phyloP scores from a whole-genome alignment of 2,888 invertebrate genomes.

The Ichneumoninae sp. region DNA sequence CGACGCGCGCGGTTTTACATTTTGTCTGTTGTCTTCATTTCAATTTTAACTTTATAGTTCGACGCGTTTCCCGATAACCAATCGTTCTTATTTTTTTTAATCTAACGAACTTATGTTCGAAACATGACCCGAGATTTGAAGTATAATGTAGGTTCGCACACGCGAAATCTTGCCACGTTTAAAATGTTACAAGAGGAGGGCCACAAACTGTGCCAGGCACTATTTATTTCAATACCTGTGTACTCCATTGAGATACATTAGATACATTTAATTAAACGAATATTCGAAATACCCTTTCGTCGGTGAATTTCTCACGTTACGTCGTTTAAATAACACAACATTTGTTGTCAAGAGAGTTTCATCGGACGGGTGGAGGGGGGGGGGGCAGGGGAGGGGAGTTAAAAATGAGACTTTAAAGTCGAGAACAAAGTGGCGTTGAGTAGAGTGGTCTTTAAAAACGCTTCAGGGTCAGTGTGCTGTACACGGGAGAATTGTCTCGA shows the following conservation, averaged over 20 bases:
- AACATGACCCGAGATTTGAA: constrained; percentile 39
- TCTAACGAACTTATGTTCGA: constrained; percentile 38
- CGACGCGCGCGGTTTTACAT: constrained; percentile 58
- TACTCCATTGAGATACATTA: constrained; percentile 78
- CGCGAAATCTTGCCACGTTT: constrained; percentile 49
- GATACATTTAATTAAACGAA: constrained; percentile 74
- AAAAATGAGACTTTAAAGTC: constrained; percentile 24
- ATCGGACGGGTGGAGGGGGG: neutral
- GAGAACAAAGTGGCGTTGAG: constrained; percentile 37
- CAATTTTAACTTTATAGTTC: constrained; percentile 1
- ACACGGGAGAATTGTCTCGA: constrained; percentile 25
- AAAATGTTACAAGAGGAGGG: constrained; percentile 80
- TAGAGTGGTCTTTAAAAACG: constrained; percentile 18
- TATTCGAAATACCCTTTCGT: constrained; percentile 63
- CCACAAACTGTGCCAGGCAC: constrained; percentile 84
- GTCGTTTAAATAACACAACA: constrained; percentile 65
- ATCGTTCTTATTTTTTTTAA: constrained; percentile 14
- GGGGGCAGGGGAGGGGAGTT: neutral
- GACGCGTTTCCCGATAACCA: constrained; percentile 29
- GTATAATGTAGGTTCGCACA: constrained; percentile 26
- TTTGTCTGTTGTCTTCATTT: constrained; percentile 31
- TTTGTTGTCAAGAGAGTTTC: constrained; percentile 4
- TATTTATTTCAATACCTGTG: constrained; percentile 83
- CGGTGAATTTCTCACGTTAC: constrained; percentile 76
- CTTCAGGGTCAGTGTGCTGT: constrained; percentile 45